Conservation (phyloP, 1,140 invertebrate genomes). For the Lepidurus packardi region DNA sequence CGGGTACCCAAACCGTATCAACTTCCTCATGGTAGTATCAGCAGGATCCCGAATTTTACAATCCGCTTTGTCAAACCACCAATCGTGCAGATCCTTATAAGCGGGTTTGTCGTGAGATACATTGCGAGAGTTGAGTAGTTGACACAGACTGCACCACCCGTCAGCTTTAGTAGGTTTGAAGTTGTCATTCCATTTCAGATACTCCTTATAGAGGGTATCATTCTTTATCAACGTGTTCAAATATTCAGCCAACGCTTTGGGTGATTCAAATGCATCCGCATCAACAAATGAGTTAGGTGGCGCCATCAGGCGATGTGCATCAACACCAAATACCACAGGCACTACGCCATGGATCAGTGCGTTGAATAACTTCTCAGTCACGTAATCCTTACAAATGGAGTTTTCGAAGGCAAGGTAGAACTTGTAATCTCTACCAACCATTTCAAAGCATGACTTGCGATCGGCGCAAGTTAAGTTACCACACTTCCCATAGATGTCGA, state of each 20-base stretch:
- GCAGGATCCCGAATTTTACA: too few relatives aligned
- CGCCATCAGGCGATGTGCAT: conserved; percentile 44
- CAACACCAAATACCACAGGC: conserved; percentile 39
- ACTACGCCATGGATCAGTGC: conserved; percentile 38
- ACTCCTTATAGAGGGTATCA: conserved; percentile 44
- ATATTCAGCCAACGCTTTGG: conserved; percentile 38
- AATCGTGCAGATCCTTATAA: too few relatives aligned
- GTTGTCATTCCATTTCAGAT: conserved; percentile 44
- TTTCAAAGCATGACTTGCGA: conserved; percentile 28
- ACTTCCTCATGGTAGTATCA: too few relatives aligned
- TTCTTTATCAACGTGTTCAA: conserved; percentile 41
- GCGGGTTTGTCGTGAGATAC: too few relatives aligned
- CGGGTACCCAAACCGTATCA: too few relatives aligned
- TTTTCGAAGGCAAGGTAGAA: conserved; percentile 35
- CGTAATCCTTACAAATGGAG: conserved; percentile 41
- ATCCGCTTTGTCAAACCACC: too few relatives aligned
- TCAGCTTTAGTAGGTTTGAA: not conserved
- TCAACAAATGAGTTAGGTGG: conserved; percentile 45
- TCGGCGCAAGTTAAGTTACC: conserved; percentile 3
- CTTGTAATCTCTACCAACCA: conserved; percentile 39
- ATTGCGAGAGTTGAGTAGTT: not conserved
- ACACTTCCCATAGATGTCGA: conserved; percentile 28
- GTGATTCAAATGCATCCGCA: conserved; percentile 48
- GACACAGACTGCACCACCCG: not conserved
- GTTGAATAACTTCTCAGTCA: conserved; percentile 43